Evolutionary conservation across 1,140 invertebrate species (phyloP).

Genomic region (Parapsyche elsis): DNA sequence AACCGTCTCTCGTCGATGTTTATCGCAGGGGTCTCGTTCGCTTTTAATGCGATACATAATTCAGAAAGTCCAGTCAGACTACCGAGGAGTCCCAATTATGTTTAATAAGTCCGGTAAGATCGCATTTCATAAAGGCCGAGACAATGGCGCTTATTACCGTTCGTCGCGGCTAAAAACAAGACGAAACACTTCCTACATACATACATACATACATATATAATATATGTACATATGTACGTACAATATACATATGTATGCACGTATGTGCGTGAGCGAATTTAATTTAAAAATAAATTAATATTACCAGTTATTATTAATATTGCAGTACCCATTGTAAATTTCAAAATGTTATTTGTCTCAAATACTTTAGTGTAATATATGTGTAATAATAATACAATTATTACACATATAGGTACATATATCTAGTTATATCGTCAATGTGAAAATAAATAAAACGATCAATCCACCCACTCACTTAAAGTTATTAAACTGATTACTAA

Average conservation of each 20-base stretch:
- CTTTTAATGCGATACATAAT: conserved; percentile 10
- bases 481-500: conserved; percentile 47
- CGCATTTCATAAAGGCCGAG: not conserved
- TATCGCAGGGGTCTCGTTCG: not conserved
- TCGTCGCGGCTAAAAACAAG: not conserved
- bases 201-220: too few species aligned
- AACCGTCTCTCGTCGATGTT: too few species aligned
- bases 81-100: not conserved
- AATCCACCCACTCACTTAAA: conserved; percentile 40
- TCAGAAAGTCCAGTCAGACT: conserved; percentile 15
- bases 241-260: too few species aligned
- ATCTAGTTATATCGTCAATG: not conserved
- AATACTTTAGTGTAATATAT: too few species aligned
- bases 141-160: not conserved
- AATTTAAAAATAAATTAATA: too few species aligned
- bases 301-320: too few species aligned
- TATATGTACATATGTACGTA: too few species aligned
- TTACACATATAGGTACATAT: too few species aligned
- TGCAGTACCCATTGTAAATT: too few species aligned
- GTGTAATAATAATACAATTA: too few species aligned
- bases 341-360: too few species aligned
- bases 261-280: not conserved
- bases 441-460: conserved; percentile 44
- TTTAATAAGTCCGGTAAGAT: conserved; percentile 25
- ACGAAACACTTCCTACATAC: too few species aligned